Percentiles rank a stretch among this genome's conserved stretches.
Evolutionary conservation across 2,113 vertebrate species (phyloP).

Genomic region (Labeo catla): DNA sequence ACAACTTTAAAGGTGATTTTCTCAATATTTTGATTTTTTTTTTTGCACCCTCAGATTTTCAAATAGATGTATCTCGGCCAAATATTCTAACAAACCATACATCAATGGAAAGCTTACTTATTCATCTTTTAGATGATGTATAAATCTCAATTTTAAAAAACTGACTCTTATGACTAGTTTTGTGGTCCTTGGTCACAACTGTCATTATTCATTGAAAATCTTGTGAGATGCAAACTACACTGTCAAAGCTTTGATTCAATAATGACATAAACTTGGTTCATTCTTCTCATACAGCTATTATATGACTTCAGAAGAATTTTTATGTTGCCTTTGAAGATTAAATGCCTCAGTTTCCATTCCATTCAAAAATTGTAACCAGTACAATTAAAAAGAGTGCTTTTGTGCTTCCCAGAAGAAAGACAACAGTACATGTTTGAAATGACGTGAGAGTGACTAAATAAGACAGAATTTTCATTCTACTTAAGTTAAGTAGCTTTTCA

Average conservation of each 20-base stretch:
- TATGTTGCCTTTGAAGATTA: constrained; percentile 7
- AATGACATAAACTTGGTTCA: background rate
- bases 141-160: no score
- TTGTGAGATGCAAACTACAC: background rate
- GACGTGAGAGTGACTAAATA: background rate
- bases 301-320: background rate
- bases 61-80: no score
- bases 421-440: background rate
- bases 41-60: no score
- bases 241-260: background rate
- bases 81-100: no score
- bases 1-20: no score
- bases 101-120: no score
- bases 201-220: background rate
- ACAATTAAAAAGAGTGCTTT: background rate
- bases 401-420: background rate
- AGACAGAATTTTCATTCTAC: background rate
- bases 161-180: no score
- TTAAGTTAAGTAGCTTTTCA: background rate
- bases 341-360: background rate
- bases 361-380: background rate
- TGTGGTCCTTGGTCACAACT: no score
- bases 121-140: no score
- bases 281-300: background rate
- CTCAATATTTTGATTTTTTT: no score